Evolutionary conservation across 2,797 vertebrate genomes (phyloP).

Genomic region (Phalanger gymnotis): DNA sequence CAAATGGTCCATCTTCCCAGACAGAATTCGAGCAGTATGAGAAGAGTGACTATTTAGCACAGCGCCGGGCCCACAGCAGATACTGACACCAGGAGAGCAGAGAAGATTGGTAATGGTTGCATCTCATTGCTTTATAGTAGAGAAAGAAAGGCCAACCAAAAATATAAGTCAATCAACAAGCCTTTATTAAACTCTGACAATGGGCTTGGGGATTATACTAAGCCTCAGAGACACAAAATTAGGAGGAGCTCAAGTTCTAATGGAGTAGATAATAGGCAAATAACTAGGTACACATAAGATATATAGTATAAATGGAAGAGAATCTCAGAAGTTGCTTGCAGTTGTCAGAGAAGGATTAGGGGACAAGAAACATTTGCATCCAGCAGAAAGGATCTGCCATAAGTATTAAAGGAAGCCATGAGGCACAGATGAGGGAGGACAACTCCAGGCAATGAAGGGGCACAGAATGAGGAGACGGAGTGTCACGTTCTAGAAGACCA

Average conservation of each 20-base stretch:
- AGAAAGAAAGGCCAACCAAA: background rate
- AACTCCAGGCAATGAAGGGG: background rate
- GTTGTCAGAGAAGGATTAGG: too few relatives aligned
- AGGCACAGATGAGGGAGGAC: background rate
- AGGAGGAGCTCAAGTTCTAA: background rate
- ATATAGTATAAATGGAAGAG: background rate
- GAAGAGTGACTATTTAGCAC: background rate
- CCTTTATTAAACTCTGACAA: background rate
- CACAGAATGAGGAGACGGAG: background rate
- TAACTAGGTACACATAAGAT: background rate
- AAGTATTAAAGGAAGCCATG: background rate
- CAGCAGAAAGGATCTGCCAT: background rate
- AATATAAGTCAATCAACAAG: background rate
- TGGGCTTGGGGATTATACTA: background rate
- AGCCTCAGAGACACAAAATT: background rate
- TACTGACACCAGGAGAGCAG: background rate
- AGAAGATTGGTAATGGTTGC: background rate
- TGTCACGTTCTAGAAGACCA: background rate
- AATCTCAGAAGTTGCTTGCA: background rate
- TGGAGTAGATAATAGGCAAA: background rate
- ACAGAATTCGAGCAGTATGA: background rate
- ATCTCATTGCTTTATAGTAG: background rate
- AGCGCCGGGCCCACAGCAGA: background rate
- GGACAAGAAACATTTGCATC: background rate
- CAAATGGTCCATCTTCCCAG: background rate